phyloP scores from a whole-genome alignment of 2,888 invertebrate genomes.

The Blastobasis adustella region DNA sequence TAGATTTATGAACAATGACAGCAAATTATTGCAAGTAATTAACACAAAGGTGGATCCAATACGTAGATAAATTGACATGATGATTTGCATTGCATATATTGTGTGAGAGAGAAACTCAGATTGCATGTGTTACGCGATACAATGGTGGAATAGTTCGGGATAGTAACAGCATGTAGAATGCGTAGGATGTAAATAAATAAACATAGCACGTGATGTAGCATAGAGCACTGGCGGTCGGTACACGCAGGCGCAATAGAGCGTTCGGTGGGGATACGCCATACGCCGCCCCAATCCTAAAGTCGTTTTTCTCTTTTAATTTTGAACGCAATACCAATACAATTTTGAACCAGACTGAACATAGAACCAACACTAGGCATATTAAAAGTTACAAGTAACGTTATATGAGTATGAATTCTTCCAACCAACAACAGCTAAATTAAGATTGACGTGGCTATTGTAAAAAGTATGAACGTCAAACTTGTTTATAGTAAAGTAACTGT shows the following conservation, averaged over 20 bases:
- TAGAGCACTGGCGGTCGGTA: conserved; percentile 9
- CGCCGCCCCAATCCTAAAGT: no score
- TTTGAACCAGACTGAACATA: neutral
- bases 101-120: no score
- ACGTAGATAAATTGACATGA: no score
- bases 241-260: conserved; percentile 24
- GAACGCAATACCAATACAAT: neutral
- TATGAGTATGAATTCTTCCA: neutral
- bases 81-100: no score
- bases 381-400: neutral
- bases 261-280: neutral
- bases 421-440: neutral
- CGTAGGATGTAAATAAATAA: conserved; percentile 28
- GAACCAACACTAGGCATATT: neutral
- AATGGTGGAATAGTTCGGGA: no score
- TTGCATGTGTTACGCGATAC: no score
- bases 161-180: no score
- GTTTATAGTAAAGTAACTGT: conserved; percentile 1
- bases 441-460: neutral
- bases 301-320: no score
- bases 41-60: no score
- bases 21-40: no score
- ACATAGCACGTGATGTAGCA: conserved; percentile 27
- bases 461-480: neutral
- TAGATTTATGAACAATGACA: no score